These are phyloP conservation scores for Rutpela maculata DNA, from an alignment of 2,888 invertebrate genomes.

Conservation along the genomic window DNA sequence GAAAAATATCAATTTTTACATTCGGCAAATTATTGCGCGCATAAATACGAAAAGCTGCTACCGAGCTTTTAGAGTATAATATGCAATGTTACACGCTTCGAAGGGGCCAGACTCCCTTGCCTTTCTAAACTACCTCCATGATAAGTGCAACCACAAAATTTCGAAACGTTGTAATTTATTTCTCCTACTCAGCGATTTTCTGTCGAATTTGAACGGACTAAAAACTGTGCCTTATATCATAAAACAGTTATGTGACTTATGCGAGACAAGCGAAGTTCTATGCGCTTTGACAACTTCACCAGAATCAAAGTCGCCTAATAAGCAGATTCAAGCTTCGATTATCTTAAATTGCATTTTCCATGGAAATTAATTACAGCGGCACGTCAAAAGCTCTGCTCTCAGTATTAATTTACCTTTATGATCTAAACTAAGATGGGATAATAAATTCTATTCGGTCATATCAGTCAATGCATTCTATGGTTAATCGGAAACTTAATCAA, in stretches of 20 bases:
- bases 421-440: constrained; percentile 16
- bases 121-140: no score
- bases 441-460: constrained; percentile 12
- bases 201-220: no score
- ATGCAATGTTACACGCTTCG: no score
- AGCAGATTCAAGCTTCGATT: constrained; percentile 46
- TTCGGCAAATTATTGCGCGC: no score
- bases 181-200: no score
- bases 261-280: neutral
- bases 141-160: no score
- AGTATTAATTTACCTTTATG: constrained; percentile 48
- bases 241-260: neutral
- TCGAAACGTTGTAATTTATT: no score
- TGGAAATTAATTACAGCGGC: constrained; percentile 44
- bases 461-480: constrained; percentile 2
- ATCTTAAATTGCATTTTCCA: constrained; percentile 32
- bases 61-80: no score
- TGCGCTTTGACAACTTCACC: constrained; percentile 45
- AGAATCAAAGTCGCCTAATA: constrained; percentile 46
- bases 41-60: no score
- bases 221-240: no score
- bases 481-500: constrained; percentile 3
- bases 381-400: constrained; percentile 42
- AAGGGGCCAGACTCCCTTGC: no score
- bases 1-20: no score